phyloP scores from a whole-genome alignment of 2,888 invertebrate genomes.

The Clivina fossor region DNA sequence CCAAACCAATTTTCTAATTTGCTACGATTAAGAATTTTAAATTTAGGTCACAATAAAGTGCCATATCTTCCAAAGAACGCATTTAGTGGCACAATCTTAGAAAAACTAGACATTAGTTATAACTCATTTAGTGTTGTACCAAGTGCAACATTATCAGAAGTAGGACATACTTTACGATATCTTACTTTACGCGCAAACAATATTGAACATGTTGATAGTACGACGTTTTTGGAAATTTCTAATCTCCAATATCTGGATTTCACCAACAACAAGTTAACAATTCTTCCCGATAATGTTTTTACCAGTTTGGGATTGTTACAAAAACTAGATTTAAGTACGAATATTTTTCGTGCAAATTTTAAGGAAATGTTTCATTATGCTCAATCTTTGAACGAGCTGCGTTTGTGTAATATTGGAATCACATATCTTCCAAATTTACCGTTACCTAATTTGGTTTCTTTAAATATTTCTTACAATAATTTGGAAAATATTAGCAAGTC shows the following conservation, averaged over 20 bases:
- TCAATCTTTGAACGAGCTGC: slow-evolving; percentile 75
- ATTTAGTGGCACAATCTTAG: slow-evolving; percentile 77
- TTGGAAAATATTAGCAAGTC: slow-evolving; percentile 70
- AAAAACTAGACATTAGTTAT: slow-evolving; percentile 76
- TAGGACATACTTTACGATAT: slow-evolving; percentile 76
- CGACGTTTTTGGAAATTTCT: slow-evolving; percentile 81
- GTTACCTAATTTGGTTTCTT: slow-evolving; percentile 72
- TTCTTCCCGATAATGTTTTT: slow-evolving; percentile 86
- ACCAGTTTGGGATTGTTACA: slow-evolving; percentile 77
- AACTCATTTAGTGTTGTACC: slow-evolving; percentile 80
- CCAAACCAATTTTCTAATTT: slow-evolving; percentile 79
- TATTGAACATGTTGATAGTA: slow-evolving; percentile 84
- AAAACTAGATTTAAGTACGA: slow-evolving; percentile 77
- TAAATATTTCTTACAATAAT: slow-evolving; percentile 79
- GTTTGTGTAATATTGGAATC: slow-evolving; percentile 75
- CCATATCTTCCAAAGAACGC: slow-evolving; percentile 75
- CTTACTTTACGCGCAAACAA: slow-evolving; percentile 78
- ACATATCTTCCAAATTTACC: slow-evolving; percentile 75
- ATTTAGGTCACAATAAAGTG: slow-evolving; percentile 71
- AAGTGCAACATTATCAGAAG: slow-evolving; percentile 72
- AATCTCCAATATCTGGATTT: slow-evolving; percentile 76
- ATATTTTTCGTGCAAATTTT: slow-evolving; percentile 80
- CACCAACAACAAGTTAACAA: slow-evolving; percentile 77
- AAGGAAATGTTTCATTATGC: slow-evolving; percentile 86
- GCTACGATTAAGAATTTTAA: slow-evolving; percentile 70